Percentiles rank a stretch among this genome's conserved stretches.
phyloP scores from a whole-genome alignment of 2,888 invertebrate genomes.

The Glaucopsyche alexis region DNA sequence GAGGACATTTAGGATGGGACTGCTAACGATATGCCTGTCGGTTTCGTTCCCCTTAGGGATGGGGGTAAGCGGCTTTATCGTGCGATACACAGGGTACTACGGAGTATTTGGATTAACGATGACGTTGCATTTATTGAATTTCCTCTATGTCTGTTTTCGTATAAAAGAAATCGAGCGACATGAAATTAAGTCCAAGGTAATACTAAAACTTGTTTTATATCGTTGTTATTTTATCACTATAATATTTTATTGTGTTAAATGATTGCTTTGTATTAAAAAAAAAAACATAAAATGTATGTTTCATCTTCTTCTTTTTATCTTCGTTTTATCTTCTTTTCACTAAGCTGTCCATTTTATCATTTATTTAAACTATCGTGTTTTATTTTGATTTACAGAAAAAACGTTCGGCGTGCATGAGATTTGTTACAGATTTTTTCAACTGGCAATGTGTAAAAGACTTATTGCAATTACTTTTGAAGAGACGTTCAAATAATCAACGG shows the following conservation, averaged over 20 bases:
- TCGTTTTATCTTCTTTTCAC: no score
- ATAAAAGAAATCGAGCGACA: conserved; percentile 72
- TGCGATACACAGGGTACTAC: conserved; percentile 70
- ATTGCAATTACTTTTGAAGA: conserved; percentile 73
- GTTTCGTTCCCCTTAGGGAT: conserved; percentile 70
- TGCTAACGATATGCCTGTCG: conserved; percentile 71
- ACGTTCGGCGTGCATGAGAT: conserved; percentile 53
- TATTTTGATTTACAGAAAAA: conserved; percentile 51
- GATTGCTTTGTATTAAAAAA: no score
- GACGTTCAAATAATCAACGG: conserved; percentile 66
- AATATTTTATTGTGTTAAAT: background rate
- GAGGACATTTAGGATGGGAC: conserved; percentile 81
- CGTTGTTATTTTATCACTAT: background rate
- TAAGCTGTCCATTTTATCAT: no score
- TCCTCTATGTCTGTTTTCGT: conserved; percentile 66
- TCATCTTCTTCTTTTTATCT: no score
- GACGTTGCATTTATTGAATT: conserved; percentile 62
- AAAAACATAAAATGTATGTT: no score
- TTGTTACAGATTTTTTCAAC: conserved; percentile 70
- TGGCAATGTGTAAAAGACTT: conserved; percentile 71
- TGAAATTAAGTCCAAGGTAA: conserved; percentile 62
- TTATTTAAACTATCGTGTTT: background rate
- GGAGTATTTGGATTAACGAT: conserved; percentile 73
- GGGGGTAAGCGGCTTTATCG: conserved; percentile 66
- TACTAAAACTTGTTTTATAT: background rate